A percentile compares a stretch with the other conserved stretches of the same genome.
These are phyloP conservation scores for Dexiosoma caninum DNA, from an alignment of 2,888 invertebrate species.

Conservation along the genomic window DNA sequence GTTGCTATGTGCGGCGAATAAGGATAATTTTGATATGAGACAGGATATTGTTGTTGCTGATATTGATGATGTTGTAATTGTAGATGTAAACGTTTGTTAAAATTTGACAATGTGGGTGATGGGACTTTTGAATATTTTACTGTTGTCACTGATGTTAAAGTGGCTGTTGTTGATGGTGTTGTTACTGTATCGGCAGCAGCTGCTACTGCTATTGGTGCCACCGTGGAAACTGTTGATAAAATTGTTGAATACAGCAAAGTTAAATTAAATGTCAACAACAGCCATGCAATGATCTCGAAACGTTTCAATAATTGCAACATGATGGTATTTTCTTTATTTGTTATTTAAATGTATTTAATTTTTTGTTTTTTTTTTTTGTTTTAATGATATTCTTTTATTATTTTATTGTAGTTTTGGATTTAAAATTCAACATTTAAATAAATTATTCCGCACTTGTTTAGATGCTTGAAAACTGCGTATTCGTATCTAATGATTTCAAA, in stretches of 20 bases:
- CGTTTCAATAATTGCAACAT: constrained; percentile 48
- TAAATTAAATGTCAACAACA: constrained; percentile 54
- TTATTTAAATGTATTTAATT: background rate
- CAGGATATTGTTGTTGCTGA: constrained; percentile 51
- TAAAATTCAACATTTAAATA: background rate
- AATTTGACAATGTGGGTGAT: background rate
- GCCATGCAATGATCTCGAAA: constrained; percentile 38
- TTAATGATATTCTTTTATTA: background rate
- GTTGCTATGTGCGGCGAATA: constrained; percentile 47
- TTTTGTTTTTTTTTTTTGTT: background rate
- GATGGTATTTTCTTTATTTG: constrained; percentile 29
- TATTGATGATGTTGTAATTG: constrained; percentile 53
- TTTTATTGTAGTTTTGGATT: background rate
- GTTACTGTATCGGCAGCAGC: background rate
- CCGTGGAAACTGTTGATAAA: constrained; percentile 24
- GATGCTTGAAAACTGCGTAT: background rate
- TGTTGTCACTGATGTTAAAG: constrained; percentile 19
- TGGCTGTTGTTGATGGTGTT: constrained; percentile 17
- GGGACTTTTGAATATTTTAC: background rate
- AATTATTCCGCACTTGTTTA: background rate
- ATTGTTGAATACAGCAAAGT: constrained; percentile 41
- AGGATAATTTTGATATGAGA: constrained; percentile 54
- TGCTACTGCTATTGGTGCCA: constrained; percentile 8
- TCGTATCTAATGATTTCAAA: background rate
- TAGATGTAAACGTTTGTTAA: constrained; percentile 42